Evolutionary conservation across 2,797 vertebrate genomes (phyloP).

Genomic region (Morelia viridis): DNA sequence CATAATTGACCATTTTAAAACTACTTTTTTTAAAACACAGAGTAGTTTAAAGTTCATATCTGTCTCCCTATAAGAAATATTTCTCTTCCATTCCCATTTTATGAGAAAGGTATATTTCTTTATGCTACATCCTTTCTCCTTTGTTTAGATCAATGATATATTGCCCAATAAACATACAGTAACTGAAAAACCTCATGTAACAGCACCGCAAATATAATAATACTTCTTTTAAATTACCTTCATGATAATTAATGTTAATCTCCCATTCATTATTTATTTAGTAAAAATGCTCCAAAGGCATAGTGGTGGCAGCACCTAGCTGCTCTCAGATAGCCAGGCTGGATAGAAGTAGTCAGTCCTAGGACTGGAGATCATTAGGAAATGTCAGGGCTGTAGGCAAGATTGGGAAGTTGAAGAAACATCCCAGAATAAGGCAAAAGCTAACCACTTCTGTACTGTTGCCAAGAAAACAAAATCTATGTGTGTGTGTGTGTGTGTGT

Average conservation of each 20-base stretch:
- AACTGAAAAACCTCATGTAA: neutral
- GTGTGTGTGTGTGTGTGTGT: neutral
- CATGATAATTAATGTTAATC: neutral
- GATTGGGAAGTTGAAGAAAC: neutral
- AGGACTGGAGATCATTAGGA: neutral
- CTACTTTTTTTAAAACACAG: no score
- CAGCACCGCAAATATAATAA: neutral
- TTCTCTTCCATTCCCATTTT: neutral
- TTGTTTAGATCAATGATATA: slow-evolving; percentile 9
- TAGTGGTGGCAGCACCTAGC: neutral
- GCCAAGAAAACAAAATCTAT: neutral
- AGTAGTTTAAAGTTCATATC: no score
- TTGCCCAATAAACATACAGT: slow-evolving; percentile 3
- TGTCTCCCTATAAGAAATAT: neutral
- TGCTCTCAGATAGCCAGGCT: neutral
- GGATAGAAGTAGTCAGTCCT: neutral
- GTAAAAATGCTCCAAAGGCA: neutral
- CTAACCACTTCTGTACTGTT: neutral
- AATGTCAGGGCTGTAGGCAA: neutral
- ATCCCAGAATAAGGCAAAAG: neutral
- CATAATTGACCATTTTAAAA: neutral
- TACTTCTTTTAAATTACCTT: neutral
- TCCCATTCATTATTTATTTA: neutral
- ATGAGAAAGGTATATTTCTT: neutral
- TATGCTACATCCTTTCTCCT: neutral